These are phyloP conservation scores for Electrophaes corylata DNA, from an alignment of 2,888 invertebrate genomes.

Conservation along the genomic window DNA sequence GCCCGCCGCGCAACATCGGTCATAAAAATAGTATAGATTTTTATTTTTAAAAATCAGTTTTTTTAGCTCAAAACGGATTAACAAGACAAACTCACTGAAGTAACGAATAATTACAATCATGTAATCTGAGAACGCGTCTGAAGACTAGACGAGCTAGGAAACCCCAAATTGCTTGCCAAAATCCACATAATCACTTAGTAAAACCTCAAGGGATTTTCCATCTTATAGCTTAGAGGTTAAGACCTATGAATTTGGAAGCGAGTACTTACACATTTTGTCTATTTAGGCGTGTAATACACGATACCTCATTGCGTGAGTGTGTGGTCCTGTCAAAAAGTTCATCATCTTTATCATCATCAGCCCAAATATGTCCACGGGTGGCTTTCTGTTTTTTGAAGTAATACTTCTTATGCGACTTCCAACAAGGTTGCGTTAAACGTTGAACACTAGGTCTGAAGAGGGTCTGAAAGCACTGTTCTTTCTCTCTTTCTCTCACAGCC, in stretches of 20 bases:
- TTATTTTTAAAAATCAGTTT: too few species aligned
- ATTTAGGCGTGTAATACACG: constrained; percentile 1
- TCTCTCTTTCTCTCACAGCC: too few species aligned
- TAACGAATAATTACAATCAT: background rate
- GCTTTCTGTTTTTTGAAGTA: too few species aligned
- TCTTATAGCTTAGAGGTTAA: background rate
- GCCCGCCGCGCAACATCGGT: too few species aligned
- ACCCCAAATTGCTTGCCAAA: constrained; percentile 12
- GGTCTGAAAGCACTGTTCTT: too few species aligned
- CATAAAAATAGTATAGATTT: too few species aligned
- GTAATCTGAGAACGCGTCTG: constrained; percentile 20
- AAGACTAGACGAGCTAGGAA: constrained; percentile 14
- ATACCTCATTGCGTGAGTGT: background rate
- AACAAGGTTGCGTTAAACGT: too few species aligned
- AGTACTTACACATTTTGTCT: constrained; percentile 12
- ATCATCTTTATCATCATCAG: too few species aligned
- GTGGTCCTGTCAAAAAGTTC: background rate
- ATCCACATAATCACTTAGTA: background rate
- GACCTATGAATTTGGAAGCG: background rate
- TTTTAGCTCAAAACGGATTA: background rate
- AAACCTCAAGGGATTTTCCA: background rate
- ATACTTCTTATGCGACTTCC: too few species aligned
- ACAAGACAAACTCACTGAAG: background rate
- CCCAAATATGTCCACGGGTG: too few species aligned
- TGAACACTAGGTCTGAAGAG: too few species aligned